Base-by-base conservation (phyloP, 1,140 invertebrate species). In the Apis florea region DNA sequence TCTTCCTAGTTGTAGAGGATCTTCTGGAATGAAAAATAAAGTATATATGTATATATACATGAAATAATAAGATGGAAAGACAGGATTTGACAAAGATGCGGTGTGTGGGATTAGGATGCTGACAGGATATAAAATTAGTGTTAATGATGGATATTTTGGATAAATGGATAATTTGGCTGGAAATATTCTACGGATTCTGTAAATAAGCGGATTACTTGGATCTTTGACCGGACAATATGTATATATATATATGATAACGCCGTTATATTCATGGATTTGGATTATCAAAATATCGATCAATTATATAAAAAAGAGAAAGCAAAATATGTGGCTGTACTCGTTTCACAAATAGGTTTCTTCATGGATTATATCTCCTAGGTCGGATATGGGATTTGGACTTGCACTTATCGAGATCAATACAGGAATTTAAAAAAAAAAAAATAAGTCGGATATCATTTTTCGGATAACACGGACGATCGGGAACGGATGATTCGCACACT, bases 331-430 rank as follows among this genome's bases (percentile, higher is more conserved):
- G 82, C 79, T 83, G 67, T 67, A 74, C 56, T 82, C 85, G 83
- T 88, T 89, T 80, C 74, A 85, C 83, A 81, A 58, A 89, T 88
- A 88, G 87, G 83, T 83, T 89, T 89, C 79, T 89, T 89, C 79
- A 90, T 70, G 90, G 88, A 90, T 89, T 85, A 12, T 85, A 76
- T 91, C 89, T 83, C 88, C 90, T 91, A 91, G 89, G 84, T 91
- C 87, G 59, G 78, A 87, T 84, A 87, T 40, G 84, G 81, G 47
- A 79, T 84, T 84, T 83, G 82, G 84, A 88, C 75, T 86, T 56
- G 81, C 72, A 63, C 85, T 87, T 87, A 69, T 70, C 72, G 75
- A 67, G 63, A 83, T 85, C 80, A 77, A 72, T 88, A 77, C 88
- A 89, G 83, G 77, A 75, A 19, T 67, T 59, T 24, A 26, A 61